Evolutionary conservation across 2,113 vertebrate species (phyloP), one percentile per base, ranked within the genome.

Genomic region (Ondatra zibethicus): DNA sequence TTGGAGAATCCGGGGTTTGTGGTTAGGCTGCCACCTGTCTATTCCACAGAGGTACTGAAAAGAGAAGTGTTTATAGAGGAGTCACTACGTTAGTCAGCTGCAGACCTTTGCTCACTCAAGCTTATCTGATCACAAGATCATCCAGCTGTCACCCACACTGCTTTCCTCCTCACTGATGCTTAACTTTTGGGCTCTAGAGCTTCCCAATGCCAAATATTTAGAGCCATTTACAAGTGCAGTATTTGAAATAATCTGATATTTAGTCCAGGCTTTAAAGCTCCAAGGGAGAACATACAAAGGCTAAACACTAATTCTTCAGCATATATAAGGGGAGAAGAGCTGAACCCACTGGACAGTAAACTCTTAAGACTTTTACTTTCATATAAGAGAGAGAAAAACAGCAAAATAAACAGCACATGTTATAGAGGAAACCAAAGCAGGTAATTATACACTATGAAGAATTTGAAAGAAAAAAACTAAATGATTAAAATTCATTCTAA

Each of bases 191-290:
- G 39, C 33, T 92, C 39, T 45, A 78, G 31, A 58, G 88, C 17
- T 88, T 5, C 23, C 70, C 95, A 93, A 87, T 87, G 33, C 47
- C 61, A 95, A 89, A 89, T 68, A 89, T 78, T 92, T 88, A 91
- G 12, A 94, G n/a, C 6, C 65, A 96, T 55, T 92, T 47, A 95
- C 7, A 70, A 81, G 78, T 6, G 36, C 91, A 65, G 72, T 29
- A 96, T 91, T 95, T 94, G 33, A 91, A 92, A 93, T 85, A 90
- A 45, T 91, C n/a, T 92, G 8, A 55, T 90, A 85, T 91, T 81
- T 86, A 8, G 14, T 91, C 17, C 63, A 78, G 88, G 42, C 23
- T 91, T 73, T 72, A 78, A 75, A 95, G 17, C 14, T 81, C 31
- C 58, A n/a, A 72, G 10, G 31, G 80, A 73, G 14, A 95, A 39